Evolutionary conservation across 2,797 vertebrate species (phyloP).

Genomic region (Synaphobranchus kaupii): DNA sequence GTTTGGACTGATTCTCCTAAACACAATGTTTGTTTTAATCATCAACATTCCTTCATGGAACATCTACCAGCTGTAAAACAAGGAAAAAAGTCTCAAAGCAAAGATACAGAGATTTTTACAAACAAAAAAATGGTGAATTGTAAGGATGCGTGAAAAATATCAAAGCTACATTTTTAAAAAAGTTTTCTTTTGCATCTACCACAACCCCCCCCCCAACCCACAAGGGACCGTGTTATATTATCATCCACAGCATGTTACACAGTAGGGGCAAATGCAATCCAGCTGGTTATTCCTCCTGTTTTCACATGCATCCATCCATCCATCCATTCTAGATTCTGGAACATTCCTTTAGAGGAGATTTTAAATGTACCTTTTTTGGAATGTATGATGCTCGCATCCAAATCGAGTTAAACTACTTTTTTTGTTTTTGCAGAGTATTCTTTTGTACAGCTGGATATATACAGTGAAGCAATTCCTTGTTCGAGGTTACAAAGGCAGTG

Average conservation of each 20-base stretch:
- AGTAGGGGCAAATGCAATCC: neutral
- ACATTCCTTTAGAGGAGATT: no score
- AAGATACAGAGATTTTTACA: neutral
- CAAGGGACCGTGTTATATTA: no score
- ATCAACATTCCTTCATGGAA: neutral
- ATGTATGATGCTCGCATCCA: no score
- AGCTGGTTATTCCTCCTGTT: neutral
- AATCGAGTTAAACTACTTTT: no score
- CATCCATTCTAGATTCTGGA: neutral
- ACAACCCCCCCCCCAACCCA: neutral
- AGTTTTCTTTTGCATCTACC: neutral
- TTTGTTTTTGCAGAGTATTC: no score
- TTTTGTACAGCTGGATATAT: no score
- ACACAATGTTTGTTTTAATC: slow-evolving; percentile 8
- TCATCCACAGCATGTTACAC: neutral
- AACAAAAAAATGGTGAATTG: neutral
- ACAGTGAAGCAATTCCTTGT: no score
- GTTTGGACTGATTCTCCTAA: neutral
- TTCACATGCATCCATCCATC: neutral
- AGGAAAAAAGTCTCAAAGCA: neutral
- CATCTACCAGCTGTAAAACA: neutral
- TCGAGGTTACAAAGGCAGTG: no score
- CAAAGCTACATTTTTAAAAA: neutral
- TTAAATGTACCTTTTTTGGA: no score
- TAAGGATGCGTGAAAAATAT: neutral